phyloP scores from a whole-genome alignment of 2,888 invertebrate genomes.

The Leucophora obtusa region DNA sequence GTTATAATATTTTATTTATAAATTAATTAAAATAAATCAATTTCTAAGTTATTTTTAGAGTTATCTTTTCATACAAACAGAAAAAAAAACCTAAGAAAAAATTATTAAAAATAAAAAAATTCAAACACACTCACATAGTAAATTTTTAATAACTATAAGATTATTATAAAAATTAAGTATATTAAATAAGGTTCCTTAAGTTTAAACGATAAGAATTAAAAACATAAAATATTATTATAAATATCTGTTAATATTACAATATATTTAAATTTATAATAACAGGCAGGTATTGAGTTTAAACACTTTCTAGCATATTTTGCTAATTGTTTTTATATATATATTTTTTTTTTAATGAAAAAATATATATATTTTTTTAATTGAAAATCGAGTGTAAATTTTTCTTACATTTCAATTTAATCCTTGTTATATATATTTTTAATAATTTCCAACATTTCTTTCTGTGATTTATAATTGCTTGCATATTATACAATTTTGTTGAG shows the following conservation, averaged over 20 bases:
- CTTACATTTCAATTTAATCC: not conserved
- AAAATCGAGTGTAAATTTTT: not conserved
- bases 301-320: not conserved
- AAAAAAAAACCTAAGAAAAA: not conserved
- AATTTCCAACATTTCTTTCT: not conserved
- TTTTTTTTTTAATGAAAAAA: not conserved
- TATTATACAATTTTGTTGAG: slow-evolving; percentile 39
- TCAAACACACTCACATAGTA: slow-evolving; percentile 39
- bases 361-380: not conserved
- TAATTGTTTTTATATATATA: not conserved
- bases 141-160: slow-evolving; percentile 42
- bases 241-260: too few species aligned
- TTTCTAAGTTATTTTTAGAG: slow-evolving; percentile 2
- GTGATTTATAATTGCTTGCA: slow-evolving; percentile 16
- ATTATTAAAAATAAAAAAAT: not conserved
- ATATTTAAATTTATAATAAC: too few species aligned
- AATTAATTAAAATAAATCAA: slow-evolving; percentile 10
- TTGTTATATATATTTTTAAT: not conserved
- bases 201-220: not conserved
- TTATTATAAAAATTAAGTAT: slow-evolving; percentile 14
- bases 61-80: too few species aligned
- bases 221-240: too few species aligned
- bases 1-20: slow-evolving; percentile 4
- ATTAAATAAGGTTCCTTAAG: slow-evolving; percentile 7
- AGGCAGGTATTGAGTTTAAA: not conserved